These are phyloP conservation scores for Hirtodrosophila trivittata DNA, from an alignment of 2,888 invertebrate genomes.

Conservation along the genomic window DNA sequence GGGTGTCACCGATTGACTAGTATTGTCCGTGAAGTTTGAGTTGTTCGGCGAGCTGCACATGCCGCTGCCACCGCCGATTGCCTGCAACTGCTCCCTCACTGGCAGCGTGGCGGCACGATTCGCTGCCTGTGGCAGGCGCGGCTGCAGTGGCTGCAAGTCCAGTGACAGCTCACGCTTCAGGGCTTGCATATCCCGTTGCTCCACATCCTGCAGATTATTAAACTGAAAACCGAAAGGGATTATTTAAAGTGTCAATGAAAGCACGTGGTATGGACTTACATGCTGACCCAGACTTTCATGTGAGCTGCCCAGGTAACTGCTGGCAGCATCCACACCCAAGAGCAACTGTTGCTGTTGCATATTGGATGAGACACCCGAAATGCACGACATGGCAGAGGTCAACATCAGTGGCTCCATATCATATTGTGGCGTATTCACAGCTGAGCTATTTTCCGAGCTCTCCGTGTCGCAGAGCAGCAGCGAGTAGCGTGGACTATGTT, in stretches of 20 bases:
- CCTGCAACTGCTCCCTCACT: constrained; percentile 66
- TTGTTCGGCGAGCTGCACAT: constrained; percentile 82
- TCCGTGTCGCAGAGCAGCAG: constrained; percentile 82
- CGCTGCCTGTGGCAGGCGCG: constrained; percentile 64
- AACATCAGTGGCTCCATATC: constrained; percentile 83
- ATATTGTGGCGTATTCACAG: constrained; percentile 83
- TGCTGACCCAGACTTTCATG: constrained; percentile 80
- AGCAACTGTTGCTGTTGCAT: constrained; percentile 76
- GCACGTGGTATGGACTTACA: constrained; percentile 73
- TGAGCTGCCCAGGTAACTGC: constrained; percentile 77
- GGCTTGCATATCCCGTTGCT: constrained; percentile 82
- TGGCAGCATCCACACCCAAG: constrained; percentile 69
- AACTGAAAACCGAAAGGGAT: constrained; percentile 27
- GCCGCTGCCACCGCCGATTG: too few species aligned
- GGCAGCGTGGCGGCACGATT: constrained; percentile 66
- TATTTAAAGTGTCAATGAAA: too few species aligned
- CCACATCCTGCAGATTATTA: constrained; percentile 60
- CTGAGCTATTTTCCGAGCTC: constrained; percentile 83
- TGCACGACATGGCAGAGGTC: constrained; percentile 74
- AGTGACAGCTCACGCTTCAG: constrained; percentile 83
- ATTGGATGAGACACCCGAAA: constrained; percentile 74
- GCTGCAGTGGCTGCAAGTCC: constrained; percentile 77
- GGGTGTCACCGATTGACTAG: constrained; percentile 84
- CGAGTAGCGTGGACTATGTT: constrained; percentile 84
- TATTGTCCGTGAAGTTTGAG: constrained; percentile 83